Conservation (phyloP, 2,113 vertebrate species). For the Leptodactylus fuscus region DNA sequence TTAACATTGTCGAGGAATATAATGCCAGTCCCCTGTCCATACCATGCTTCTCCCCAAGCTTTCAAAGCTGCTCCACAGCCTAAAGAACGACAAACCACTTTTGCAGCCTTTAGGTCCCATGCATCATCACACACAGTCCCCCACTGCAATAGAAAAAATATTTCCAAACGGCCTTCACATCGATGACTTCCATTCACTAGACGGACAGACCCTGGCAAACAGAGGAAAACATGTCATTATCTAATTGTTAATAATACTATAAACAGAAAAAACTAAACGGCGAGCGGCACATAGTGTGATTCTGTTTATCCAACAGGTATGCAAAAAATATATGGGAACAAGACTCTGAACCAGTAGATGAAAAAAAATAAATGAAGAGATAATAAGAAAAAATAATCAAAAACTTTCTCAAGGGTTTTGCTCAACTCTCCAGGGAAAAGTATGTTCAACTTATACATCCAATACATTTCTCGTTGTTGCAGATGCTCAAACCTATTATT, state of each 20-base stretch:
- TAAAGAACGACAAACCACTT: slow-evolving; percentile 85
- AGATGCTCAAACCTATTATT: too few species aligned
- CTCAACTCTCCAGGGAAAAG: too few species aligned
- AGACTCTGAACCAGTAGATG: too few species aligned
- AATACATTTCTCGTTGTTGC: too few species aligned
- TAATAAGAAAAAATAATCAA: too few species aligned
- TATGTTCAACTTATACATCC: too few species aligned
- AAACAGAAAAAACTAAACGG: too few species aligned
- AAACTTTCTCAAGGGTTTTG: too few species aligned
- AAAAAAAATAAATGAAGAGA: too few species aligned
- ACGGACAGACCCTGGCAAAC: slow-evolving; percentile 77
- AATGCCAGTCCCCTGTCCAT: slow-evolving; percentile 83
- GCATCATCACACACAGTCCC: slow-evolving; percentile 95
- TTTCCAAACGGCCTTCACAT: slow-evolving; percentile 93
- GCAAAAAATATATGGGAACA: too few species aligned
- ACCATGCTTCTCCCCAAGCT: slow-evolving; percentile 79
- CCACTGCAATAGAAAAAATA: slow-evolving; percentile 85
- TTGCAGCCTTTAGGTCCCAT: slow-evolving; percentile 88
- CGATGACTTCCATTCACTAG: slow-evolving; percentile 82
- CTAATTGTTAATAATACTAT: neutral
- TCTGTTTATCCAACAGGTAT: too few species aligned
- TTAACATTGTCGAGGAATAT: slow-evolving; percentile 97
- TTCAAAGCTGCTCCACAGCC: slow-evolving; percentile 83
- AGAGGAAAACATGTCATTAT: neutral
- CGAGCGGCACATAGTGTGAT: too few species aligned